Conservation (phyloP, 2,888 invertebrate species). For the Clistopyga incitator region DNA sequence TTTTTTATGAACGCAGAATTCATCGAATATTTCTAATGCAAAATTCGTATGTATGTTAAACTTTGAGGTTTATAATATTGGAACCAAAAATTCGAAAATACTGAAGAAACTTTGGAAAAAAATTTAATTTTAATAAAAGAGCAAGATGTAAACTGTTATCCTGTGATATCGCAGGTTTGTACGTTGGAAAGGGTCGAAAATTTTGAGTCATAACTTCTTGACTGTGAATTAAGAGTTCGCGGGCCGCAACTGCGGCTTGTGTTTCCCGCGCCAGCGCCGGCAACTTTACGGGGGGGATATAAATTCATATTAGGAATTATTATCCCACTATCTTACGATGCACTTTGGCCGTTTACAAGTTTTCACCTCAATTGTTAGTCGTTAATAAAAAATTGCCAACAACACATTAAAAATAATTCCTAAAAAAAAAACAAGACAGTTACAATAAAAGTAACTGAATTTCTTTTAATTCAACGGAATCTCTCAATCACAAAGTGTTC, state of each 20-base stretch:
- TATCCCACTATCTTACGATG: not conserved
- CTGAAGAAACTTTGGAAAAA: not conserved
- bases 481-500: too few species aligned
- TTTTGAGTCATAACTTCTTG: conserved; percentile 4
- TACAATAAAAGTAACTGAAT: too few species aligned
- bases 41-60: not conserved
- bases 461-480: too few species aligned
- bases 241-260: not conserved
- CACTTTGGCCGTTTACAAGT: not conserved
- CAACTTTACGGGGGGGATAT: not conserved
- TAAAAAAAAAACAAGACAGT: too few species aligned
- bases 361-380: not conserved
- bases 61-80: not conserved
- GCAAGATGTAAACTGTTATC: not conserved
- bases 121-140: not conserved
- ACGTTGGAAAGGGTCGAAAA: not conserved
- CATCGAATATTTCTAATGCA: too few species aligned
- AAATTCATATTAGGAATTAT: conserved; percentile 14
- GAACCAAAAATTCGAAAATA: not conserved
- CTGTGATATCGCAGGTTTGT: not conserved
- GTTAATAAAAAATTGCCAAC: not conserved
- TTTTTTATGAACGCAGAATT: too few species aligned
- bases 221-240: not conserved
- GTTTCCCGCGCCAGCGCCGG: not conserved
- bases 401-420: not conserved